Percentiles rank a stretch among this genome's conserved stretches.
phyloP scores from a whole-genome alignment of 2,797 vertebrate genomes.

The Hydrophis major region DNA sequence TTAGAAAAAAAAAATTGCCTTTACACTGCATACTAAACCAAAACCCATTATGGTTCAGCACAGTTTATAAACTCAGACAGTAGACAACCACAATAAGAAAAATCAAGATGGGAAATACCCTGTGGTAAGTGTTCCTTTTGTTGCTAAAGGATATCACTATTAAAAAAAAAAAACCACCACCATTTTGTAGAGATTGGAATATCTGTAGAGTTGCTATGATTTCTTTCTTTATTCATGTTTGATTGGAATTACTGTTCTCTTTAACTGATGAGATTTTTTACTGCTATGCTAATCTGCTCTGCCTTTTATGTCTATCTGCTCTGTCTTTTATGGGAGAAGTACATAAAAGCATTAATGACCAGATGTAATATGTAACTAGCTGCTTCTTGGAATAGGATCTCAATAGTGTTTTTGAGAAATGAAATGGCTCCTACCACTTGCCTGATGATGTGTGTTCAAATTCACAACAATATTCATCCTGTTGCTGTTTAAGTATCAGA shows the following conservation, averaged over 20 bases:
- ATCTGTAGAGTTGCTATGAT: background rate
- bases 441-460: background rate
- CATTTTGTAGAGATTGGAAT: background rate
- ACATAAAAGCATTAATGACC: background rate
- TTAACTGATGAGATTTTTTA: constrained; percentile 1
- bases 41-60: background rate
- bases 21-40: background rate
- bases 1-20: background rate
- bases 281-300: background rate
- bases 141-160: background rate
- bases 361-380: background rate
- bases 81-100: background rate
- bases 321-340: background rate
- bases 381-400: background rate
- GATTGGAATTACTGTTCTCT: background rate
- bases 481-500: background rate
- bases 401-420: background rate
- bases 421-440: background rate
- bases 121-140: background rate
- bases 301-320: background rate
- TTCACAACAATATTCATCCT: background rate
- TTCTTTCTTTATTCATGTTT: background rate
- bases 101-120: background rate
- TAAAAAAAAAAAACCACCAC: background rate
- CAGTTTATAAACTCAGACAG: background rate